Evolutionary conservation across 1,140 invertebrate genomes (phyloP).

Genomic region (Drosophila albomicans): DNA sequence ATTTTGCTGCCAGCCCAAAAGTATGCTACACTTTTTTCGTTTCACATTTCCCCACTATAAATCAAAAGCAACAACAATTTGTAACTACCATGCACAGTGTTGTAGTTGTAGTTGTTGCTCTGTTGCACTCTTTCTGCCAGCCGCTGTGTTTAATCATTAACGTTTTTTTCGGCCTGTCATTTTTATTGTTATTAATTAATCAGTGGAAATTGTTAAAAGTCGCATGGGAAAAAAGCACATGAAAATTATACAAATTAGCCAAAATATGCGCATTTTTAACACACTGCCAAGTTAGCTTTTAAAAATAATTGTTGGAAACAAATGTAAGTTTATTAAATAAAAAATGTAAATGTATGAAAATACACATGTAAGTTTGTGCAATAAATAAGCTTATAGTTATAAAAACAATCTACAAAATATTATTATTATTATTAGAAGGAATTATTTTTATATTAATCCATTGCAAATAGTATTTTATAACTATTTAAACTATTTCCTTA

Average conservation of each 20-base stretch:
- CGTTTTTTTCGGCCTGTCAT: conserved; percentile 44
- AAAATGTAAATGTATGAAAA: too few species aligned
- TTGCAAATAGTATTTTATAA: too few species aligned
- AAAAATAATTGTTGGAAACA: neutral
- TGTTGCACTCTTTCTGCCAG: conserved; percentile 51
- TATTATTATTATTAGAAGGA: too few species aligned
- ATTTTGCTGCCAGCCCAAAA: conserved; percentile 52
- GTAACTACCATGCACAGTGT: conserved; percentile 8
- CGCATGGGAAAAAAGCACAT: conserved; percentile 11
- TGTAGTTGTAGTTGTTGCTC: conserved; percentile 34
- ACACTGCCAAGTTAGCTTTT: neutral
- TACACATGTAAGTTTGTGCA: too few species aligned
- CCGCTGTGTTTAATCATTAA: conserved; percentile 76
- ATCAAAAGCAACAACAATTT: conserved; percentile 75
- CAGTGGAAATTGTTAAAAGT: conserved; percentile 68
- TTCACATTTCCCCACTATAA: conserved; percentile 78
- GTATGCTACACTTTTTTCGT: conserved; percentile 60
- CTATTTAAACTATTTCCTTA: too few species aligned
- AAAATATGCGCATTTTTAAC: conserved; percentile 12
- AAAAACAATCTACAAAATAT: too few species aligned
- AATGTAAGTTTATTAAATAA: neutral
- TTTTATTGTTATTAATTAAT: conserved; percentile 84
- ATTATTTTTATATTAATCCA: too few species aligned
- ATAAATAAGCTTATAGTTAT: too few species aligned
- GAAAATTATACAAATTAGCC: conserved; percentile 33